Conservation (phyloP, 2,797 vertebrate genomes). For the Ctenopoma kingsleyae region DNA sequence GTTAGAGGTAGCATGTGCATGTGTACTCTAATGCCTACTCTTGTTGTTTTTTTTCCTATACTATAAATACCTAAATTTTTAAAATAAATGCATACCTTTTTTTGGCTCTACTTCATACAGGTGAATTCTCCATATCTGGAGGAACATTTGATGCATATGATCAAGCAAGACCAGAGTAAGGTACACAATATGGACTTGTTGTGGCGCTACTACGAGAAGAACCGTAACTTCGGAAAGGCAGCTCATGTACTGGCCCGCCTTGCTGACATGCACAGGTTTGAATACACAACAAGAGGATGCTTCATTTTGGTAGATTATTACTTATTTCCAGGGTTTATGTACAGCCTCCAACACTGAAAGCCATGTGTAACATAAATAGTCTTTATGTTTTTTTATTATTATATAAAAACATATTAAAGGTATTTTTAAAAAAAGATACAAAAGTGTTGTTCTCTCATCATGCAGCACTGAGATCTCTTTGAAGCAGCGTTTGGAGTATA, state of each 20-base stretch:
- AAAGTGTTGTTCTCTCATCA: slow-evolving; percentile 1
- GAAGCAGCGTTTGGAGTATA: slow-evolving; percentile 95
- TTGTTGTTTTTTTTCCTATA: neutral
- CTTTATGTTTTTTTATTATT: neutral
- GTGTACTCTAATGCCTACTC: neutral
- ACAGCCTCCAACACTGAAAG: neutral
- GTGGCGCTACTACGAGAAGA: slow-evolving; percentile 98
- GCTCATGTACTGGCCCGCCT: slow-evolving; percentile 93
- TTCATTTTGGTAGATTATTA: neutral
- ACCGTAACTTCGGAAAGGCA: slow-evolving; percentile 93
- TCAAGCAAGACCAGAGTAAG: slow-evolving; percentile 96
- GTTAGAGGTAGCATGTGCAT: slow-evolving; percentile 87
- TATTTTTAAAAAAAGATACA: too few relatives aligned
- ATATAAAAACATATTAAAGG: neutral
- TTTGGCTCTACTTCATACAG: slow-evolving; percentile 70
- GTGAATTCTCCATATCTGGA: slow-evolving; percentile 95
- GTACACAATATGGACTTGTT: slow-evolving; percentile 97
- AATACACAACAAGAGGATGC: neutral
- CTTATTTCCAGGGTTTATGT: too few relatives aligned
- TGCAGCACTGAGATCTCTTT: slow-evolving; percentile 95
- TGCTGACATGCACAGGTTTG: slow-evolving; percentile 95
- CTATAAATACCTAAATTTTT: neutral
- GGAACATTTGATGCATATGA: slow-evolving; percentile 95
- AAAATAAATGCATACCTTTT: neutral
- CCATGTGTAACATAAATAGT: neutral